Conservation (phyloP, 2,888 invertebrate species). For the Graphium colonna region DNA sequence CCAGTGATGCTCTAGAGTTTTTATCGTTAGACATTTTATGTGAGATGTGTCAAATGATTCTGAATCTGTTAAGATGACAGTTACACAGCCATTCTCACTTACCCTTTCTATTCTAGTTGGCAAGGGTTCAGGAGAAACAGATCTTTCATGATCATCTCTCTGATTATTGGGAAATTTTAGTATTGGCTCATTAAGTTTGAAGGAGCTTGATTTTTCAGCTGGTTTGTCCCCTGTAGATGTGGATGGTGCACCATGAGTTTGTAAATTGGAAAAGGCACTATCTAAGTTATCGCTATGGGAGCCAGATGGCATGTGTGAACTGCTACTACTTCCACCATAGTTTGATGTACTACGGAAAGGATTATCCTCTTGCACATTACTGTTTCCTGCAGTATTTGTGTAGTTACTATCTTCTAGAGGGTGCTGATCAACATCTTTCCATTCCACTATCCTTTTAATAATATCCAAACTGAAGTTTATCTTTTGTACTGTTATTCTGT, state of each 20-base stretch:
- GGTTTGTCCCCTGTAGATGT: slow-evolving; percentile 52
- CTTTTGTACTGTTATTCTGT: slow-evolving; percentile 84
- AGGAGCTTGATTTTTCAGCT: slow-evolving; percentile 42
- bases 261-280: slow-evolving; percentile 70
- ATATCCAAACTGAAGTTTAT: slow-evolving; percentile 92
- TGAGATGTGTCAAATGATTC: slow-evolving; percentile 92
- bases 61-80: slow-evolving; percentile 85
- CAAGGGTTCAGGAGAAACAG: slow-evolving; percentile 54
- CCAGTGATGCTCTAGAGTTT: slow-evolving; percentile 92
- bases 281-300: slow-evolving; percentile 60
- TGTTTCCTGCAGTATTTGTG: slow-evolving; percentile 55
- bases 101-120: slow-evolving; percentile 64
- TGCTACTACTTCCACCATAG: slow-evolving; percentile 44
- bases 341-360: slow-evolving; percentile 63
- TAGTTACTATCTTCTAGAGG: slow-evolving; percentile 86
- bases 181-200: slow-evolving; percentile 66
- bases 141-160: slow-evolving; percentile 46
- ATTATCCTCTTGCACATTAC: slow-evolving; percentile 66
- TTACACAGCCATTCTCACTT: slow-evolving; percentile 78
- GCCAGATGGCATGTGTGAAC: slow-evolving; percentile 40
- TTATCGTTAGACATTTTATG: slow-evolving; percentile 91
- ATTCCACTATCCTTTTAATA: slow-evolving; percentile 92
- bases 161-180: slow-evolving; percentile 54
- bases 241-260: slow-evolving; percentile 61
- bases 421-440: slow-evolving; percentile 91